Base-by-base conservation (phyloP, 1,140 invertebrate genomes). In the Archivesica marissinica region DNA sequence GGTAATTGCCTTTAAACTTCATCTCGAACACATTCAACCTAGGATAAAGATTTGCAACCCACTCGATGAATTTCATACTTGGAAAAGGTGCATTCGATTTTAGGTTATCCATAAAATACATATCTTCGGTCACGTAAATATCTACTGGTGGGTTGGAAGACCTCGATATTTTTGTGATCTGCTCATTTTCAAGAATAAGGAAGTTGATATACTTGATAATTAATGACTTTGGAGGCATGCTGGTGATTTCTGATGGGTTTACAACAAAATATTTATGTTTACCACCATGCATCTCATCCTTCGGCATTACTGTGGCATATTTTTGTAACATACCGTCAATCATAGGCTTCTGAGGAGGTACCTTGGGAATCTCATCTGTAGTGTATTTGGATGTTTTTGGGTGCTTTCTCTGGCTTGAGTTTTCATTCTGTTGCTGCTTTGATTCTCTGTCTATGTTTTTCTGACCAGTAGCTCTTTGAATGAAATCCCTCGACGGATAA, bases 101-200 rank as follows among this genome's bases (percentile, higher is more conserved):
- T 2, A 90, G 77, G 20, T 59, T 86, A 33, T 90, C 89, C 88
- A 90, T 88, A 38, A 89, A 90, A 52, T 89, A 90, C 74, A 90
- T 88, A 54, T 90, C 89, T 50, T 89, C 88, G 11, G 83, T 87
- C 15, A 86, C 87, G 56, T 89, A 90, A 6, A 90, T 88, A 56
- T 89, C 88, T 15, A 87, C 88, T 25, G 89, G 88, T 17, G 89
- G 84, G 2, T 88, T 86, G 33, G 86, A 85, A 20, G 87, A 87
- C 25, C 88, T 77, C 2, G 88, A 89, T 33, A 90, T 90, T 79
- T 90, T 86, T 20, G 89, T 90, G 11, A 89, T 66, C 47, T 90
- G 82, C 59, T 90, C 89, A 85, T 90, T 90, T 72, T 90, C 89
- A 47, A 85, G 64, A 38, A 90, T 90, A 11, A 90, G 82, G 44